A percentile compares a stretch with the other conserved stretches of the same genome.
These are phyloP conservation scores for Pachyrhynchus sulphureomaculatus DNA, from an alignment of 1,140 invertebrate genomes.

Conservation along the genomic window DNA sequence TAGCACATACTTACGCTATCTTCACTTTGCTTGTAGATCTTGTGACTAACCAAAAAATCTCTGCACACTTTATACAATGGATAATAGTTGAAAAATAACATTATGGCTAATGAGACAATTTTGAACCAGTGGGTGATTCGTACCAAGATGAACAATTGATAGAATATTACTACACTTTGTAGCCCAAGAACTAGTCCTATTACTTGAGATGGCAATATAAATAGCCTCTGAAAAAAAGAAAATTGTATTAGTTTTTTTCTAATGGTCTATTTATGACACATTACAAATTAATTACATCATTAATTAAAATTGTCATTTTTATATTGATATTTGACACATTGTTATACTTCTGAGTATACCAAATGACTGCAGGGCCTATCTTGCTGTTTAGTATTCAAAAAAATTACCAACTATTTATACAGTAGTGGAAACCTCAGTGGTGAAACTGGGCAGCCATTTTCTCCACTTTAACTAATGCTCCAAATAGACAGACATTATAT, in stretches of 20 bases:
- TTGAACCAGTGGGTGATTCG: constrained; percentile 88
- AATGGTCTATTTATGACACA: background rate
- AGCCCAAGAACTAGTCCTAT: constrained; percentile 73
- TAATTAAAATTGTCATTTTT: no score
- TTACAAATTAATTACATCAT: background rate
- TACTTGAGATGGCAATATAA: constrained; percentile 81
- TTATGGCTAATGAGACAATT: constrained; percentile 78
- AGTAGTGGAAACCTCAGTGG: no score
- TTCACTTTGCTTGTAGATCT: constrained; percentile 63
- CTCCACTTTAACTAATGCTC: no score
- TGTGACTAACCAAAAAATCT: constrained; percentile 82
- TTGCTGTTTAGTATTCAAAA: no score
- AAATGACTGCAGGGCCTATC: no score
- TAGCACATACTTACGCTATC: no score
- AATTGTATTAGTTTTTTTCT: background rate
- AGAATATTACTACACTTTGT: constrained; percentile 70
- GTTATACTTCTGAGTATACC: no score
- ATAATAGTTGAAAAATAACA: constrained; percentile 89
- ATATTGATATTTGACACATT: no score
- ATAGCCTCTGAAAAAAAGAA: constrained; percentile 70
- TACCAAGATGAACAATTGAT: constrained; percentile 76
- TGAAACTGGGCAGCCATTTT: no score
- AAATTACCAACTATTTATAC: no score
- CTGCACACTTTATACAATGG: constrained; percentile 86
- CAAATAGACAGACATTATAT: no score